Base-by-base conservation (phyloP, 2,888 invertebrate genomes). In the Pilophorus perplexus region DNA sequence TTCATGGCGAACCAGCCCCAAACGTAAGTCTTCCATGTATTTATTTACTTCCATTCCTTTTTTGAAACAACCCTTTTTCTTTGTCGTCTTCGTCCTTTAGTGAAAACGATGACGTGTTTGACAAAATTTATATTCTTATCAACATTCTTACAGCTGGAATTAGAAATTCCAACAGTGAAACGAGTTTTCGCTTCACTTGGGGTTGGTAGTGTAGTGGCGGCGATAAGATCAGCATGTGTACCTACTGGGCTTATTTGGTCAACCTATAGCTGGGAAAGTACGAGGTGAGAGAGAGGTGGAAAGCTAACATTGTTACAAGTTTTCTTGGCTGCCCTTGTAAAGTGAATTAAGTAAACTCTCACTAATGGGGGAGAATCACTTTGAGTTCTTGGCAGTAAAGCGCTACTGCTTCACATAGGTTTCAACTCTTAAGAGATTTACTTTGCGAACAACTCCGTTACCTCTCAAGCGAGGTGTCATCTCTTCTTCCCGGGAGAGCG, bases 1-100 rank as follows among this genome's bases (percentile, higher is more conserved):
- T 85, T 22, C 85, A 85, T 74, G 84, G 84, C 28, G 85, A 85
- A 76, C 84, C 83, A 67, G 82, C 82, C 74, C 84, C 84, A 67
- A 83, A 84, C 79, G 85, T 85, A 80, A 80, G 80, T 77, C 72
- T 46, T 28, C 14, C 52, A 54, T 20, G 25, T 38, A 14, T 25
- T 52, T 64, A 16, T 38, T 54, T 64, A n/a, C n/a, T n/a, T n/a
- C n/a, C n/a, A 28, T 5, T 54, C 14, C 54, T 28, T 18, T 42
- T 18, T n/a, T 42, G 8, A 5, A 48, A n/a, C n/a, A n/a, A n/a
- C n/a, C n/a, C 48, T 48, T 18, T n/a, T 48, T 6, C 48, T 48
- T 48, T 4, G 48, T 5, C 18, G 18, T 48, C 42, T 42, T 18
- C 16, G n/a, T 42, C n/a, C 42, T 14, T 42, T n/a, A 4, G n/a